phyloP scores from a whole-genome alignment of 2,113 vertebrate genomes.

The Caloenas nicobarica region DNA sequence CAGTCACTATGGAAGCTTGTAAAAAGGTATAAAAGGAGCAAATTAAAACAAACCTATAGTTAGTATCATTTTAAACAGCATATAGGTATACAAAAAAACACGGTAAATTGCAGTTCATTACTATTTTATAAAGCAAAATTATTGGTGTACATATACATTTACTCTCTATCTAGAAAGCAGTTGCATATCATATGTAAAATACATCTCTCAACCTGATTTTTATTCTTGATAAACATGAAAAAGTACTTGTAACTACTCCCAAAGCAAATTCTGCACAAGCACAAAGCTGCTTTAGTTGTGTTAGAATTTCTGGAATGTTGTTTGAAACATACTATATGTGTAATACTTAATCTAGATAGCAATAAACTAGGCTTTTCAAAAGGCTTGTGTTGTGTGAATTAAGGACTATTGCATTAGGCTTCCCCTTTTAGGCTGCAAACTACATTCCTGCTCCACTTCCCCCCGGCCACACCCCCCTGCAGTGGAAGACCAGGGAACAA shows the following conservation, averaged over 20 bases:
- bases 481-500: neutral
- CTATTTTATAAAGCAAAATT: neutral
- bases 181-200: neutral
- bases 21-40: slow-evolving; percentile 81
- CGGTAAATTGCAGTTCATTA: neutral
- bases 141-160: neutral
- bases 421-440: neutral
- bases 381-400: neutral
- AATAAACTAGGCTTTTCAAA: neutral
- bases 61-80: slow-evolving; percentile 72
- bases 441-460: neutral
- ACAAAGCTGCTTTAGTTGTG: neutral
- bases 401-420: neutral
- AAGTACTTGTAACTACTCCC: neutral
- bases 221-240: neutral
- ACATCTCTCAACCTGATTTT: neutral
- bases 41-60: slow-evolving; percentile 80
- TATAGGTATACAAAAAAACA: slow-evolving; percentile 40
- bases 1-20: slow-evolving; percentile 99
- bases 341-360: neutral
- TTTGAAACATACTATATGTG: neutral
- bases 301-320: neutral
- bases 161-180: neutral
- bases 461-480: no score
- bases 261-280: neutral